Base-by-base conservation (phyloP, 2,113 vertebrate species). In the Oenanthe melanoleuca region DNA sequence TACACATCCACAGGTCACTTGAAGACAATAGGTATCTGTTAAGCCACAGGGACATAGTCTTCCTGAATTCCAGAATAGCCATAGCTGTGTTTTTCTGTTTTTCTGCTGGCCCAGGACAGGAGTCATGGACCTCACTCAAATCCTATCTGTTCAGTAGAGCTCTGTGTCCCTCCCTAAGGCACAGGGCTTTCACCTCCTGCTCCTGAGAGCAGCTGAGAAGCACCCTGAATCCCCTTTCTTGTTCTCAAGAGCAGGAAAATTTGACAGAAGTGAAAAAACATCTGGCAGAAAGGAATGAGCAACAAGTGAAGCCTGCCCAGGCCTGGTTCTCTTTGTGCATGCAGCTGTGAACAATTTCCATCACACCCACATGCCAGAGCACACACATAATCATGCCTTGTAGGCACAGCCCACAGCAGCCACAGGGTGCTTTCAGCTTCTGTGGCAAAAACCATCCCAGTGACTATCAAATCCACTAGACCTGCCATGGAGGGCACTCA, bases 331-430 rank as follows among this genome's bases (percentile, higher is more conserved):
- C 4, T 0, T 80, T 23, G 8, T 56, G 29, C 67, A 37, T 57
- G 53, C 83, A 86, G 52, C 56, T 95, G 69, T 74, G 77, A 92
- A 88, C 37, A 91, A 67, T 74, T 93, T 53, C 56, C 55, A 69
- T 86, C 34, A 4, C 44, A 25, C 47, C 63, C 42, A 64, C 52
- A 38, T 3, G 1, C 34, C 17, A 3, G 49, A 90, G 70, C 52
- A 80, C 64, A 85, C 70, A 86, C 33, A 42, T 80, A 66, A 78
- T 79, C 2, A 0, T 67, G 57, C 47, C 52, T 86, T 56, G 22
- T 60, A 88, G 72, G 77, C 77, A 84, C 64, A 92, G n/a, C 77
- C 69, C 53, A 65, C 28, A 72, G 42, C 61, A 84, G 37, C 44
- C 61, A 72, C 44, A 61, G 72, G 28, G 25, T n/a, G 8, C 20